Percentiles rank a stretch among this genome's conserved stretches.
Evolutionary conservation across 2,888 invertebrate genomes (phyloP).

Genomic region (Torymus auratus): DNA sequence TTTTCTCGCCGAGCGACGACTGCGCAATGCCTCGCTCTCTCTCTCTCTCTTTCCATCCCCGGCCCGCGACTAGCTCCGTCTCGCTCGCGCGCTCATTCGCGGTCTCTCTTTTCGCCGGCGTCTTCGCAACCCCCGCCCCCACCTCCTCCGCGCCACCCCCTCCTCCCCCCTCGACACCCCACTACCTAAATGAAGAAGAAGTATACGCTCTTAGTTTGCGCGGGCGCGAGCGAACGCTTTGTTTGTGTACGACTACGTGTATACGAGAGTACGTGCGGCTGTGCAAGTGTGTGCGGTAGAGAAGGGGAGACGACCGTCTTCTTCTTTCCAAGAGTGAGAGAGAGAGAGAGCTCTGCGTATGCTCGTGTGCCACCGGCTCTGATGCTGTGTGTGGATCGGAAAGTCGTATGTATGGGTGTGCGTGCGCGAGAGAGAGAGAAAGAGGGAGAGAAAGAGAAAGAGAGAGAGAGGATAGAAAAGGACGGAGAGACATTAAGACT

Average conservation of each 20-base stretch:
- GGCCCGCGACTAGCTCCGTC: conserved; percentile 20
- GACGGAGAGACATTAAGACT: conserved; percentile 63
- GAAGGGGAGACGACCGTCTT: conserved; percentile 25
- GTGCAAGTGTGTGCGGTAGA: not conserved
- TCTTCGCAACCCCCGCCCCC: conserved; percentile 34
- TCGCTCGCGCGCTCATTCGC: no score
- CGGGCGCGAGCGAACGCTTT: conserved; percentile 60
- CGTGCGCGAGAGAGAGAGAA: not conserved
- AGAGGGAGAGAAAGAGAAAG: conserved; percentile 19
- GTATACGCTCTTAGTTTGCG: conserved; percentile 65
- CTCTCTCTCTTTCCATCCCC: conserved; percentile 41
- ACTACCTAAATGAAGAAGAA: conserved; percentile 65
- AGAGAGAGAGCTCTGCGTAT: conserved; percentile 51
- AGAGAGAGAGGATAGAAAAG: conserved; percentile 29
- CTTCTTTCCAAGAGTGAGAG: conserved; percentile 24
- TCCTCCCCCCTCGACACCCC: conserved; percentile 51
- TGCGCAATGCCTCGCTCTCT: conserved; percentile 32
- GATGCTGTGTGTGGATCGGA: conserved; percentile 49
- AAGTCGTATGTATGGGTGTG: conserved; percentile 29
- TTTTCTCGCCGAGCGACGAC: conserved; percentile 49
- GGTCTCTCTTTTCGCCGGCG: conserved; percentile 48
- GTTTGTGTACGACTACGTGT: conserved; percentile 53
- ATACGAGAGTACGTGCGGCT: conserved; percentile 13
- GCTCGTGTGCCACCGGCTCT: conserved; percentile 63
- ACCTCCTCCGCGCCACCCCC: not conserved